Conservation (phyloP, 2,113 vertebrate species). For the Natator depressus region DNA sequence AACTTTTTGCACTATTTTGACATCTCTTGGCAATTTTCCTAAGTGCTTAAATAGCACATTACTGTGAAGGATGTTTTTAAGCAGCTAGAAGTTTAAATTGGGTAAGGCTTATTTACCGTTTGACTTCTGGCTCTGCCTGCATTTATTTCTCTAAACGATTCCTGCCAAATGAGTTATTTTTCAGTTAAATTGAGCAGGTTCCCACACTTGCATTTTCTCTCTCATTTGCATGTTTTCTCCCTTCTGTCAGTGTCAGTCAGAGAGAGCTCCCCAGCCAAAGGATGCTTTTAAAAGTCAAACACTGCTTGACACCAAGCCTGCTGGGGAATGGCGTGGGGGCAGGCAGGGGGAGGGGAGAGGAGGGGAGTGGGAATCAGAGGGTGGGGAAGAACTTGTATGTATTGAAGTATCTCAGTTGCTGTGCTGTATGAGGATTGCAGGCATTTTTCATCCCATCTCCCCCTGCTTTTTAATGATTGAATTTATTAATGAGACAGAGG, state of each 20-base stretch:
- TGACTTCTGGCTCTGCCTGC: conserved; percentile 65
- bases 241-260: not conserved
- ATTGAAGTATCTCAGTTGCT: not conserved
- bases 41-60: conserved; percentile 56
- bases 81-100: conserved; percentile 53
- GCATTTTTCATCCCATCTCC: not conserved
- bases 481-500: not conserved
- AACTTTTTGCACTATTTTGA: conserved; percentile 58
- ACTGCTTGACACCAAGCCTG: not conserved
- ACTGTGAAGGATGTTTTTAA: conserved; percentile 47
- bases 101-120: conserved; percentile 63
- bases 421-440: not conserved
- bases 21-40: conserved; percentile 66
- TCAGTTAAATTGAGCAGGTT: conserved; percentile 2
- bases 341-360: not conserved
- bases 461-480: not conserved
- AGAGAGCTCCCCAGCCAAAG: not conserved
- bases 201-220: not conserved
- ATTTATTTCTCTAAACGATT: conserved; percentile 45
- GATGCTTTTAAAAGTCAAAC: not conserved
- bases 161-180: conserved; percentile 63
- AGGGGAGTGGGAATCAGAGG: not conserved
- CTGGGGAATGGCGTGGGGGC: not conserved
- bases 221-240: conserved; percentile 6
- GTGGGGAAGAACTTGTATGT: not conserved